A percentile compares a stretch with the other conserved stretches of the same genome.
Conservation (phyloP, 2,888 invertebrate species). For the Biston stratarius region DNA sequence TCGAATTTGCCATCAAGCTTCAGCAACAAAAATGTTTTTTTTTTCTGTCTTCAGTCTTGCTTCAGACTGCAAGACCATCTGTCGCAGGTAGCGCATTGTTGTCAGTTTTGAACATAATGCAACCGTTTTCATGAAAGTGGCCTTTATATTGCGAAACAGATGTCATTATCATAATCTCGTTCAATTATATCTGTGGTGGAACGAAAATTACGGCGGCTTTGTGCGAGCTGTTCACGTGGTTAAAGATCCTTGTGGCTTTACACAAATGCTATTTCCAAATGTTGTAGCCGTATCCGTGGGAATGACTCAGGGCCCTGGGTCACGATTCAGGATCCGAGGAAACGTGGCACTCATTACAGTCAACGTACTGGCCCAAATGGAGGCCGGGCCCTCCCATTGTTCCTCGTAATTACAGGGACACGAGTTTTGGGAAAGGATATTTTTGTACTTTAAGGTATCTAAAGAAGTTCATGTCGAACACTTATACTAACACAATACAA, state of each 20-base stretch:
- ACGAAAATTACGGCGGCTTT: slow-evolving; percentile 55
- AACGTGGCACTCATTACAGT: slow-evolving; percentile 66
- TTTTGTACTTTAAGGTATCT: slow-evolving; percentile 20
- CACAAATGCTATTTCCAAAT: slow-evolving; percentile 59
- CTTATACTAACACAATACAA: slow-evolving; percentile 51
- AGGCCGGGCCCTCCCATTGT: slow-evolving; percentile 51
- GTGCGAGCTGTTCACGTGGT: slow-evolving; percentile 52
- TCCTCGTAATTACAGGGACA: slow-evolving; percentile 55
- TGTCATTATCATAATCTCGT: slow-evolving; percentile 50
- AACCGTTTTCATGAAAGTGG: slow-evolving; percentile 30
- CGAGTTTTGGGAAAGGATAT: slow-evolving; percentile 44
- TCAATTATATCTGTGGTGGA: slow-evolving; percentile 50
- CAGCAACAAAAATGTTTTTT: too few relatives aligned
- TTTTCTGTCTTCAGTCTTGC: too few relatives aligned
- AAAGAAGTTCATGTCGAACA: slow-evolving; percentile 42
- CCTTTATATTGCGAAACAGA: slow-evolving; percentile 36
- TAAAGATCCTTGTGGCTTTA: slow-evolving; percentile 49
- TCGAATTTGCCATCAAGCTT: neutral
- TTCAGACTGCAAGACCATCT: slow-evolving; percentile 20
- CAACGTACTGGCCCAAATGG: slow-evolving; percentile 51
- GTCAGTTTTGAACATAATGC: slow-evolving; percentile 30
- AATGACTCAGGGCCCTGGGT: slow-evolving; percentile 58
- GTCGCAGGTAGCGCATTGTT: slow-evolving; percentile 39
- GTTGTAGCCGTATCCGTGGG: slow-evolving; percentile 57
- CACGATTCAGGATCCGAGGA: slow-evolving; percentile 61